These are phyloP conservation scores for Pammene fasciana DNA, from an alignment of 2,888 invertebrate species.

Conservation along the genomic window DNA sequence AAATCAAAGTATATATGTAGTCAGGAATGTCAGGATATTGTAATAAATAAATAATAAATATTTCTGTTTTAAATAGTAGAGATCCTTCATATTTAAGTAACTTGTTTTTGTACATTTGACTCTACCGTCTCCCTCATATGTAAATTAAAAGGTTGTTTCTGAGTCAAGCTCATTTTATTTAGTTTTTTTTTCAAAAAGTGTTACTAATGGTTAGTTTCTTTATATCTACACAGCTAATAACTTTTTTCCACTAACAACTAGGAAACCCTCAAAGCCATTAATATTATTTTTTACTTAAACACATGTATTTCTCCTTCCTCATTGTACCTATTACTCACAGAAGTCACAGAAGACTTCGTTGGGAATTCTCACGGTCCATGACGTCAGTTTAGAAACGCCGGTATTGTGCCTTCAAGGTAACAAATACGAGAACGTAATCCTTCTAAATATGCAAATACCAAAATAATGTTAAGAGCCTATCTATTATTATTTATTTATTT, in stretches of 20 bases:
- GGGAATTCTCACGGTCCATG: background rate
- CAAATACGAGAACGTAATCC: background rate
- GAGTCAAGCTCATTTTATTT: too few relatives aligned
- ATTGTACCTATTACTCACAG: background rate
- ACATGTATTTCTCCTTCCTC: background rate
- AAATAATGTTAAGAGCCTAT: background rate
- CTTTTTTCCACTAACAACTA: background rate
- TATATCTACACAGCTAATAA: background rate
- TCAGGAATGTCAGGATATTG: too few relatives aligned
- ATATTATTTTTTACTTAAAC: background rate
- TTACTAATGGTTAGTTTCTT: too few relatives aligned
- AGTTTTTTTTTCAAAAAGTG: too few relatives aligned
- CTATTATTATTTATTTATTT: too few relatives aligned
- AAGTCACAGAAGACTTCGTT: background rate
- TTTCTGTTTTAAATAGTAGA: too few relatives aligned
- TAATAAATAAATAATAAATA: too few relatives aligned
- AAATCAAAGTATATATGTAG: too few relatives aligned
- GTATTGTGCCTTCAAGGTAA: constrained; percentile 3
- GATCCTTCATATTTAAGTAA: too few relatives aligned
- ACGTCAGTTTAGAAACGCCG: background rate
- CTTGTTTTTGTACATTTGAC: too few relatives aligned
- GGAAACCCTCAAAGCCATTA: background rate
- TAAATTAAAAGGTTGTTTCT: too few relatives aligned
- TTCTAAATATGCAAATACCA: background rate
- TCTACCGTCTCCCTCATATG: too few relatives aligned